Evolutionary conservation across 2,888 invertebrate genomes (phyloP).

Genomic region (Drosophila gaucha): DNA sequence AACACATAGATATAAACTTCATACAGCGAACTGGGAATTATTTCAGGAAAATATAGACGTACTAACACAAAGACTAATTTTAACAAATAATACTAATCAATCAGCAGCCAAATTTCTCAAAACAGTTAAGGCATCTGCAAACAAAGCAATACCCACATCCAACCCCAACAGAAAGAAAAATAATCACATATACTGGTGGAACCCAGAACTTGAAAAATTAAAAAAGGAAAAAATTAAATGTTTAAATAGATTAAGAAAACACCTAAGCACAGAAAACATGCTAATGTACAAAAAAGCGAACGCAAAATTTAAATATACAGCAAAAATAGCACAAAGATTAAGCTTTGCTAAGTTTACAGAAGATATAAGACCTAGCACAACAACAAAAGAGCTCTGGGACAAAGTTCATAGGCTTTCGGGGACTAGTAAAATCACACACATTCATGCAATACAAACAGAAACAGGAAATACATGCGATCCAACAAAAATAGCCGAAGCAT

Average conservation of each 20-base stretch:
- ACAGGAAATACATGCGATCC: not conserved
- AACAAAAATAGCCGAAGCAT: not conserved
- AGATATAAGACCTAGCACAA: not conserved
- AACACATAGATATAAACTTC: not conserved
- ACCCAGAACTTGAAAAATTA: not conserved
- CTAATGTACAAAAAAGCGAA: not conserved
- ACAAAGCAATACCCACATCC: not conserved
- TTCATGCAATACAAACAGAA: not conserved
- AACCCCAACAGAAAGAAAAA: not conserved
- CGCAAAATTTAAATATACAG: not conserved
- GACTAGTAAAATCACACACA: not conserved
- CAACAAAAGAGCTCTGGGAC: not conserved
- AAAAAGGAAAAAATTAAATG: not conserved
- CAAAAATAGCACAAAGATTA: not conserved
- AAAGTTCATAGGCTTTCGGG: not conserved
- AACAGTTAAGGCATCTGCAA: not conserved
- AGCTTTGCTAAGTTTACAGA: too few relatives aligned
- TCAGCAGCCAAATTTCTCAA: not conserved
- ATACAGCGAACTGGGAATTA: not conserved
- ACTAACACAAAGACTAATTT: not conserved
- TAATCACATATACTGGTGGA: constrained; percentile 1
- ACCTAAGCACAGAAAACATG: not conserved
- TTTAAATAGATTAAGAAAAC: not conserved
- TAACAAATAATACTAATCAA: not conserved
- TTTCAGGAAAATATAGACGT: not conserved